Base-by-base conservation (phyloP, 2,113 vertebrate species). In the Pollachius pollachius region DNA sequence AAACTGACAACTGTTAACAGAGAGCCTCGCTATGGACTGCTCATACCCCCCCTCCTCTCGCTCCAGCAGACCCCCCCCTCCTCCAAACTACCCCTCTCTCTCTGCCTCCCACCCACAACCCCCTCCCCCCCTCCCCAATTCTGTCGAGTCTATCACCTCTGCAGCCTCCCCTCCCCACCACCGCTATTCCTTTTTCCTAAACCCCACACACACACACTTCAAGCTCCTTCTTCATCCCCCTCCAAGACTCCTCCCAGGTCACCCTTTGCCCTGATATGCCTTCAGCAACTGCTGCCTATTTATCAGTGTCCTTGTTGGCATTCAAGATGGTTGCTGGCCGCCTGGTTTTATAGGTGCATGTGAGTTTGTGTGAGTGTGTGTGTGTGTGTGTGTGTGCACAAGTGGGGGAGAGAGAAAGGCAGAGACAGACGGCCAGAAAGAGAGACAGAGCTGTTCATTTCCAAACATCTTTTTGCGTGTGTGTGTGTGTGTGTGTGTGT, bases 271-370 rank as follows among this genome's bases (percentile, higher is more conserved):
- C 89, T 89, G 90, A 91, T 89, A 86, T 88, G 90, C 82, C 88
- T 90, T 73, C 75, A 89, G 79, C 90, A 92, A 93, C 92, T 92
- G 91, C 78, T 78, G 82, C 86, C 84, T 77, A 91, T 92, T 86
- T 85, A 82, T 92, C 89, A 90, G 82, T 73, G 90, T 87, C 88
- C 70, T 62, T 68, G 62, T 52, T 69, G 78, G 73, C 74, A 74
- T 73, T 11, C 65, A 62, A 83, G 76, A 64, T 60, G 64, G 68
- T 72, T 73, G 74, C 52, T 66, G 81, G 67, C 65, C 64, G 8
- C 0, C n/a, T 65, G 64, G 4, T 18, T 48, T 34, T 58, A 41
- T 72, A 67, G 67, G 74, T 64, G 65, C 52, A 63, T 60, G 34
- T n/a, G 11, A 1, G 17, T 58, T 56, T 64, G 72, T 52, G 62